Evolutionary conservation across 2,113 vertebrate species (phyloP).

Genomic region (Microtus pennsylvanicus): DNA sequence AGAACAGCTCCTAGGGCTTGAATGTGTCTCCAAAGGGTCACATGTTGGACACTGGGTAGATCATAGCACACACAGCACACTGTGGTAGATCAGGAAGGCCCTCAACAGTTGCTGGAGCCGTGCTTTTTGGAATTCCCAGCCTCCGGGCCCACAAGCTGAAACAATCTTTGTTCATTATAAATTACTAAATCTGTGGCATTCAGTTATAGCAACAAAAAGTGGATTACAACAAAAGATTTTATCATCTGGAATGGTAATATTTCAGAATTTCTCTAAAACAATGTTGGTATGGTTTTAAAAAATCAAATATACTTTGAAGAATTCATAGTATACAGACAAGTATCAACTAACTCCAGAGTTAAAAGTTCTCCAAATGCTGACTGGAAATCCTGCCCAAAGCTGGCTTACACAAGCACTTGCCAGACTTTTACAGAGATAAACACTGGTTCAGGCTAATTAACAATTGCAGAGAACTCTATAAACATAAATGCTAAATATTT

Average conservation of each 20-base stretch:
- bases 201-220: not conserved
- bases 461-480: slow-evolving; percentile 8
- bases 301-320: not conserved
- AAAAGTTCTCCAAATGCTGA: not conserved
- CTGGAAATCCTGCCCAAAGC: not conserved
- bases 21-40: not conserved
- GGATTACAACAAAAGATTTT: not conserved
- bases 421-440: slow-evolving; percentile 38
- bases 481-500: slow-evolving; percentile 63
- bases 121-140: not conserved
- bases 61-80: not conserved
- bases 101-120: too few relatives aligned
- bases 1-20: not conserved
- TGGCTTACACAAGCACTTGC: not conserved
- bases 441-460: not conserved
- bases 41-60: not conserved
- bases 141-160: not conserved
- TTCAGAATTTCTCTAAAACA: slow-evolving; percentile 50
- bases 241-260: not conserved
- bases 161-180: not conserved
- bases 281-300: not conserved
- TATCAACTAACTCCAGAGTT: slow-evolving; percentile 4
- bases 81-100: not conserved
- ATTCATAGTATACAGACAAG: not conserved
- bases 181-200: not conserved